A percentile compares a stretch with the other conserved stretches of the same genome.
These are phyloP conservation scores for Lasiurus cinereus DNA, from an alignment of 2,113 vertebrate species.

Conservation along the genomic window DNA sequence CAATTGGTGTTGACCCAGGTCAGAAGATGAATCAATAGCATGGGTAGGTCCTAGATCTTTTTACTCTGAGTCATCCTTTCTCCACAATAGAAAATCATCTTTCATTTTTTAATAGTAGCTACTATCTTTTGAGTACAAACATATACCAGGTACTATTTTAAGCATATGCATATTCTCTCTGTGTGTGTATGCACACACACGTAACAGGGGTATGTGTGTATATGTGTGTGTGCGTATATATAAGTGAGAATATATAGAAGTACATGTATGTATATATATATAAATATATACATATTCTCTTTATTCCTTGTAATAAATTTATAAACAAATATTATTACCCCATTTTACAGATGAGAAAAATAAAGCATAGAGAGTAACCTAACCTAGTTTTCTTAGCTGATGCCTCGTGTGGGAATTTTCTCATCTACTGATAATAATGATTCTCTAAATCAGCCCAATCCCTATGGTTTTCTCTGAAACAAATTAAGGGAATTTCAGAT, in stretches of 20 bases:
- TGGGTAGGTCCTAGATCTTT: background rate
- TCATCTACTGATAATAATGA: background rate
- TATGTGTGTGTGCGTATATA: background rate
- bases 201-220: too few relatives aligned
- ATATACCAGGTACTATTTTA: background rate
- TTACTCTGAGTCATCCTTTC: background rate
- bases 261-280: background rate
- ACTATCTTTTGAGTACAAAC: background rate
- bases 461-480: background rate
- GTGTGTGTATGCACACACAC: background rate
- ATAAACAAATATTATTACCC: background rate
- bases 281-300: background rate
- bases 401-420: background rate
- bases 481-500: constrained; percentile 32
- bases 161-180: background rate
- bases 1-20: background rate
- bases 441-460: background rate
- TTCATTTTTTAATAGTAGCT: background rate
- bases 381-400: background rate
- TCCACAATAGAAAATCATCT: background rate
- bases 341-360: background rate
- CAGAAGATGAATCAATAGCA: background rate
- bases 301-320: background rate
- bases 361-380: constrained; percentile 11
- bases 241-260: background rate